Evolutionary conservation across 2,888 invertebrate genomes (phyloP).

Genomic region (Muscina levida): DNA sequence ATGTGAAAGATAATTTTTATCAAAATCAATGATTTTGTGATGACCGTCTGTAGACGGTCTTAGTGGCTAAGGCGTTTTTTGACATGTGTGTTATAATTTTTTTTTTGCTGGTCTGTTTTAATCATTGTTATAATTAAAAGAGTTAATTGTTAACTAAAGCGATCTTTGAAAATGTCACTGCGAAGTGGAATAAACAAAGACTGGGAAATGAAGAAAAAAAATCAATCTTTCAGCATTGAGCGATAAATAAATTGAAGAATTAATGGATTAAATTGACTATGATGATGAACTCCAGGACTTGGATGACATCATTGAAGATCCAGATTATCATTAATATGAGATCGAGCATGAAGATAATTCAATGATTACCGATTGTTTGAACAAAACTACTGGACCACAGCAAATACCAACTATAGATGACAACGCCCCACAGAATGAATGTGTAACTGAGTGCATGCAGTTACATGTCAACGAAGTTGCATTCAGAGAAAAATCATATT

Average conservation of each 20-base stretch:
- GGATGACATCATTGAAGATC: not conserved
- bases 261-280: not conserved
- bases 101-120: not conserved
- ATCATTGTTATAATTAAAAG: too few relatives aligned
- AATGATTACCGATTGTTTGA: not conserved
- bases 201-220: not conserved
- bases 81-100: not conserved
- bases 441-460: not conserved
- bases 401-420: conserved; percentile 5
- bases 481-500: not conserved
- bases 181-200: not conserved
- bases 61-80: not conserved
- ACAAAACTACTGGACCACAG: too few relatives aligned
- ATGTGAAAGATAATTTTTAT: conserved; percentile 1
- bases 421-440: too few relatives aligned
- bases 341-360: not conserved
- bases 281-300: not conserved
- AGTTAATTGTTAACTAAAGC: not conserved
- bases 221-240: not conserved
- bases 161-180: not conserved
- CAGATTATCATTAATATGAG: not conserved
- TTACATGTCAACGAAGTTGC: conserved; percentile 1
- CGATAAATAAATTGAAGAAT: not conserved
- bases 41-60: not conserved
- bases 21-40: not conserved